Evolutionary conservation across 2,888 invertebrate genomes (phyloP), one percentile per base, ranked within the genome.

Genomic region (Acrobasis suavella): DNA sequence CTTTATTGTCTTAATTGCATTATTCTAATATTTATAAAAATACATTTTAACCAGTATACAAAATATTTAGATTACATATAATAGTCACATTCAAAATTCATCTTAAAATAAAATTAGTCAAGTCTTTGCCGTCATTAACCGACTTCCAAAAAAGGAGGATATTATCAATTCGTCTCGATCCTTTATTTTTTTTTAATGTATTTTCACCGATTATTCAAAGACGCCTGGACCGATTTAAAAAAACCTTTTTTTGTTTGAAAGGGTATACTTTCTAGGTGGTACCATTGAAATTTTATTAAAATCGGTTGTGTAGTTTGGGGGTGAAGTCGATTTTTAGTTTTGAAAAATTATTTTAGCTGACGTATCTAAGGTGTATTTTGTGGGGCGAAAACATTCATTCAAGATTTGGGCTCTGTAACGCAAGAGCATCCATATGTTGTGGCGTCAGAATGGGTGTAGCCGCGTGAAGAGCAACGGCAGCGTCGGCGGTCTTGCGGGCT

Each of bases 401-500:
- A 46, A 77, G 67, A 63, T 75, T 74, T 0, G 76, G 65, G 1
- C 77, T 69, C 52, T 76, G 77, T 49, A 76, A 42, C 67, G 71
- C 37, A 9, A 69, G 62, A 0, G 69, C 68, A 22, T 68, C 67
- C 65, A 69, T 61, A 15, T 60, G 60, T 38, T 62, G 62, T 38
- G 62, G 49, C 1, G 55, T 49, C 14, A 67, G 60, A 46, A 60
- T 65, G 10, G 65, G 46, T 8, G 70, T 60, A 50, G 72, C 64
- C 14, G 67, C 66, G 60, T 65, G 39, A 15, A 67, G 56, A 15
- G 65, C 60, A 3, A 66, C 63, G 9, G 76, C 65, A 22, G 70
- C 61, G 49, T 71, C 62, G 46, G 67, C 56, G 52, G 70, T 73
- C 65, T 82, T 83, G 51, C 81, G 75, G n/a, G 75, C 65, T 61